Evolutionary conservation across 2,888 invertebrate species (phyloP).

Genomic region (Hydriomena furcata): DNA sequence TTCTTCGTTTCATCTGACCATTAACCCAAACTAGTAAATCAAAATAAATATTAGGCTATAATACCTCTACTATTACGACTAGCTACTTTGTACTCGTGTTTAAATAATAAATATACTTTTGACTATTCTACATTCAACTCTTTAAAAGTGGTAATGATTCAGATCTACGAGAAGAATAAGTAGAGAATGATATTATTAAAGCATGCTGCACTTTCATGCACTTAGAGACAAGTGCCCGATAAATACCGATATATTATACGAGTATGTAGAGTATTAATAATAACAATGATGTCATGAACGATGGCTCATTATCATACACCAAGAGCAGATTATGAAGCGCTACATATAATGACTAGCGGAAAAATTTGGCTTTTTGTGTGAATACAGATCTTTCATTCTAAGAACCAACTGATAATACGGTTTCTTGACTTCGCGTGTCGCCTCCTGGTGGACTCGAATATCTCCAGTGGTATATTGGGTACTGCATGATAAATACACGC

Average conservation of each 20-base stretch:
- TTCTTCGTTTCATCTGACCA: conserved; percentile 37
- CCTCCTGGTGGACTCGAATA: conserved; percentile 82
- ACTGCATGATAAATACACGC: conserved; percentile 82
- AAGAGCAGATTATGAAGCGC: conserved; percentile 68
- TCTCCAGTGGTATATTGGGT: conserved; percentile 84
- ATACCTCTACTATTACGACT: conserved; percentile 55
- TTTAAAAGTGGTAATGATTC: conserved; percentile 41
- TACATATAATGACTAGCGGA: conserved; percentile 70
- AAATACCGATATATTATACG: conserved; percentile 48
- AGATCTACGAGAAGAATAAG: conserved; percentile 57
- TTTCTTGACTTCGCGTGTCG: conserved; percentile 82
- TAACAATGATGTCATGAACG: conserved; percentile 50
- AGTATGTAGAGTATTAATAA: conserved; percentile 58
- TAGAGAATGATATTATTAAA: conserved; percentile 51
- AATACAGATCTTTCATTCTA: conserved; percentile 75
- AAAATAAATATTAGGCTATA: conserved; percentile 42
- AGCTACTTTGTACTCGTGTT: conserved; percentile 73
- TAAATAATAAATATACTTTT: conserved; percentile 39
- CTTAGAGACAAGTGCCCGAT: conserved; percentile 56
- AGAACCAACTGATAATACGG: conserved; percentile 83
- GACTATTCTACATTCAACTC: conserved; percentile 30
- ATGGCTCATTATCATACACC: conserved; percentile 53
- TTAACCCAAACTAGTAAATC: conserved; percentile 24
- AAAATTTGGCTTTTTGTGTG: conserved; percentile 58
- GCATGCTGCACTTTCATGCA: conserved; percentile 72